These are phyloP conservation scores for Zaprionus inermis DNA, from an alignment of 1,140 invertebrate genomes.

Conservation along the genomic window DNA sequence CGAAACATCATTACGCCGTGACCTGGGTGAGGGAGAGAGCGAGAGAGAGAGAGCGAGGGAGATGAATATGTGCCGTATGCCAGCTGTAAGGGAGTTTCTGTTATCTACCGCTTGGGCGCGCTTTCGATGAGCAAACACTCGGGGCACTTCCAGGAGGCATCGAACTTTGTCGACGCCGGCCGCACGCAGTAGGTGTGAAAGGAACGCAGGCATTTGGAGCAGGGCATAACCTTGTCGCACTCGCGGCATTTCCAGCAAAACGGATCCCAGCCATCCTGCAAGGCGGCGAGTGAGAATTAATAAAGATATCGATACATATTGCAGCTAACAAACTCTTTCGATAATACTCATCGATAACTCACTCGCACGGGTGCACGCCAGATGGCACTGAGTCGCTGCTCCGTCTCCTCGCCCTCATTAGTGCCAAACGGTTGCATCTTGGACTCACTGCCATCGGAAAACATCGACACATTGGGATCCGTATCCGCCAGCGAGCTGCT, in stretches of 20 bases:
- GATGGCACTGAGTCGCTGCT: conserved; percentile 47
- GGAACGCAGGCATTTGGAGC: conserved; percentile 93
- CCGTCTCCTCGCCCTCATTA: conserved; percentile 33
- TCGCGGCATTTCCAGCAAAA: conserved; percentile 96
- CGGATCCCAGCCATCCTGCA: conserved; percentile 86
- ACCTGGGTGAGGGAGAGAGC: conserved; percentile 33
- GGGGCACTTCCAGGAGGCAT: conserved; percentile 91
- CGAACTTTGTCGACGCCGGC: conserved; percentile 85
- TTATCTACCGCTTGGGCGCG: conserved; percentile 88
- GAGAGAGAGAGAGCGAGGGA: conserved; percentile 3
- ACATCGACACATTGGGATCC: conserved; percentile 45
- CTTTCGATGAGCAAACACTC: conserved; percentile 93
- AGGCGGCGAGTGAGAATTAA: neutral
- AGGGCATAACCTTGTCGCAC: conserved; percentile 86
- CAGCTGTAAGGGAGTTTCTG: neutral
- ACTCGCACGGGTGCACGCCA: conserved; percentile 68
- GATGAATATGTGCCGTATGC: neutral
- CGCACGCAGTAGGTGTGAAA: conserved; percentile 92
- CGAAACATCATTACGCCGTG: conserved; percentile 70
- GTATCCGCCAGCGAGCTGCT: conserved; percentile 29
- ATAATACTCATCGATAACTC: conserved; percentile 18
- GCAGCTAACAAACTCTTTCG: neutral
- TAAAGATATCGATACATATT: neutral
- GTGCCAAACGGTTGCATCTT: conserved; percentile 11
- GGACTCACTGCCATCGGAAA: conserved; percentile 47